These are phyloP conservation scores for Hystrix brachyura DNA, from an alignment of 2,113 vertebrate species.

Conservation along the genomic window DNA sequence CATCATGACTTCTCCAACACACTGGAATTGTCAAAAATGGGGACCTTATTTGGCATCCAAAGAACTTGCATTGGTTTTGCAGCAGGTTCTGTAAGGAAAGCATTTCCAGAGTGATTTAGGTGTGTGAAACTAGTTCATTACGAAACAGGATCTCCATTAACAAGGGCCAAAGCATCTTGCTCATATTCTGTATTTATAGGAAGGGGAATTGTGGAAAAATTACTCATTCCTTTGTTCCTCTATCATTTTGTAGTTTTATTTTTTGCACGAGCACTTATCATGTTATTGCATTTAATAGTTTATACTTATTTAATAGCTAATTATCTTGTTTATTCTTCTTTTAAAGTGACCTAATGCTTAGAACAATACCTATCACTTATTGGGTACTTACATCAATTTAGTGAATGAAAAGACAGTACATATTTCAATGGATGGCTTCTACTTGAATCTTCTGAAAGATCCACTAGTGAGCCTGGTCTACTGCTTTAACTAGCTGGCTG, in stretches of 20 bases:
- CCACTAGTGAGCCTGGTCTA: background rate
- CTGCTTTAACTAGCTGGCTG: background rate
- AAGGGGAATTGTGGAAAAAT: constrained; percentile 9
- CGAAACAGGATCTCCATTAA: background rate
- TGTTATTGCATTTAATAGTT: constrained; percentile 53
- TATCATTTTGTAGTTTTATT: background rate
- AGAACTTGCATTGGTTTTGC: constrained; percentile 14
- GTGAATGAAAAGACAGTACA: background rate
- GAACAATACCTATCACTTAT: background rate
- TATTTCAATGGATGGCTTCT: constrained; percentile 39
- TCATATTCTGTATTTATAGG: background rate
- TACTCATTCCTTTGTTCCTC: constrained; percentile 16
- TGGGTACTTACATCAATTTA: background rate
- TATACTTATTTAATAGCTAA: constrained; percentile 27
- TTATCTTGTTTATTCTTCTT: background rate
- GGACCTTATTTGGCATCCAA: background rate
- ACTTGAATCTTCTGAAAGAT: constrained; percentile 23
- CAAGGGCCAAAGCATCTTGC: background rate
- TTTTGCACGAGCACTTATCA: constrained; percentile 22
- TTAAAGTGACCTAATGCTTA: background rate
- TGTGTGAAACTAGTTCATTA: constrained; percentile 14
- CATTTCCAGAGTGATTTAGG: constrained; percentile 21
- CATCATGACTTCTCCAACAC: constrained; percentile 33
- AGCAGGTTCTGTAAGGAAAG: background rate
- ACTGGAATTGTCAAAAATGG: background rate